Conservation (phyloP, 2,113 vertebrate species). For the Formicarius rufipectus region DNA sequence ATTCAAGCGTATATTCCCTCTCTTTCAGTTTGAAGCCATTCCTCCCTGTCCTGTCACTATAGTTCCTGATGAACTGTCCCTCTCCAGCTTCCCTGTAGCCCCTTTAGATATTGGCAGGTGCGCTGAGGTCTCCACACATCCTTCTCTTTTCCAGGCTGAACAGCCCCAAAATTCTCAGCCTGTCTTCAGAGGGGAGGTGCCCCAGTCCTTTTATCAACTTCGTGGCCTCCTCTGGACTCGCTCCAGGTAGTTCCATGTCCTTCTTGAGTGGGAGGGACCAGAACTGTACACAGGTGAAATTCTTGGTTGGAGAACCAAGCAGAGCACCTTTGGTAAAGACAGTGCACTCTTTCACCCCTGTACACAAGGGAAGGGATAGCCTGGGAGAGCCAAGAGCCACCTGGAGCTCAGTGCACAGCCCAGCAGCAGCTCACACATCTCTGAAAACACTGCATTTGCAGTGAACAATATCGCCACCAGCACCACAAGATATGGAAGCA, state of each 20-base stretch:
- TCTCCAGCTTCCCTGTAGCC: not conserved
- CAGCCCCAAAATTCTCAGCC: not conserved
- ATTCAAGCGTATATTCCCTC: too few relatives aligned
- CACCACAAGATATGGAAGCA: not conserved
- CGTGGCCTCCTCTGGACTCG: rapidly evolving
- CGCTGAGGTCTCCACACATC: not conserved
- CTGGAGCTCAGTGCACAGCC: not conserved
- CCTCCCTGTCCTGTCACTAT: not conserved
- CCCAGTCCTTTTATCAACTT: not conserved
- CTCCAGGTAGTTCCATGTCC: not conserved
- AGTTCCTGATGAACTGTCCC: not conserved
- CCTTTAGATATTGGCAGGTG: not conserved
- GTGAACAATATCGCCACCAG: not conserved
- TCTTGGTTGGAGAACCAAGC: not conserved
- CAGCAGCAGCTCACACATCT: not conserved
- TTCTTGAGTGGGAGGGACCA: not conserved
- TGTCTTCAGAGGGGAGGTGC: rapidly evolving
- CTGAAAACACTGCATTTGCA: not conserved
- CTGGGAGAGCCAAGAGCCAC: not conserved
- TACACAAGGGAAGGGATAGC: rapidly evolving
- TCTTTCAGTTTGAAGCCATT: not conserved
- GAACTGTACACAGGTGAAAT: not conserved
- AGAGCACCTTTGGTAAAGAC: not conserved
- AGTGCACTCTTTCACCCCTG: not conserved
- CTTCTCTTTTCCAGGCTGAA: not conserved